Evolutionary conservation across 2,888 invertebrate species (phyloP), one percentile per base, ranked within the genome.

Genomic region (Lordiphosa andalusiaca): DNA sequence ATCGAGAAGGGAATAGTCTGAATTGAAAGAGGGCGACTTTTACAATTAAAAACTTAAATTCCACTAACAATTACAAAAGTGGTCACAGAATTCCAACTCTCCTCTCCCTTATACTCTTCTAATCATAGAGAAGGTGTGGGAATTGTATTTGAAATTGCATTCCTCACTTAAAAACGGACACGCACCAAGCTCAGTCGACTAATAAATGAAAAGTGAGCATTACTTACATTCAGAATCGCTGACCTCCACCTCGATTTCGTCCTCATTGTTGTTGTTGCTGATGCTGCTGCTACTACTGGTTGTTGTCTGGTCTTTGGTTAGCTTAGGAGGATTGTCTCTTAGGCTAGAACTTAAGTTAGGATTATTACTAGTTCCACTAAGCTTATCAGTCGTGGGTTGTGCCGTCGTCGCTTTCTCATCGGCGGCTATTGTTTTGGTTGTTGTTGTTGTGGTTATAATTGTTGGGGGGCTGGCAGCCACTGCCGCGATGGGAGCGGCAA

Each of bases 311-410:
- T 76, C 73, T 59, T 73, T 68, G 53, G 73, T 37, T 51, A 69
- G 67, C 49, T 58, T 30, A 38, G 41, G 39, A 23, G 51, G 35
- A 23, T 55, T 63, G 56, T 86, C 72, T 69, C 77, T 83, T 83
- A 85, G 60, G 66, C 67, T 85, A 72, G 65, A 74, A 80, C 82
- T 82, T 78, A 82, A 53, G 68, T 54, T 85, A 82, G 67, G 68
- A 76, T 76, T 85, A 84, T 70, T 80, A 74, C 66, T 86, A 86
- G 77, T 71, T 75, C 76, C 82, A 77, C 73, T 86, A 83, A 85
- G 80, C 62, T 74, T 84, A 86, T 86, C 86, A 86, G 86, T 86
- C 86, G 53, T 67, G 65, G 68, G 54, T 53, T 72, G 58, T 52
- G 71, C 70, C 67, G 70, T 65, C 46, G 72, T 70, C 68, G 71